These are phyloP conservation scores for Lordiphosa mommai DNA, from an alignment of 1,140 invertebrate genomes.

Conservation along the genomic window DNA sequence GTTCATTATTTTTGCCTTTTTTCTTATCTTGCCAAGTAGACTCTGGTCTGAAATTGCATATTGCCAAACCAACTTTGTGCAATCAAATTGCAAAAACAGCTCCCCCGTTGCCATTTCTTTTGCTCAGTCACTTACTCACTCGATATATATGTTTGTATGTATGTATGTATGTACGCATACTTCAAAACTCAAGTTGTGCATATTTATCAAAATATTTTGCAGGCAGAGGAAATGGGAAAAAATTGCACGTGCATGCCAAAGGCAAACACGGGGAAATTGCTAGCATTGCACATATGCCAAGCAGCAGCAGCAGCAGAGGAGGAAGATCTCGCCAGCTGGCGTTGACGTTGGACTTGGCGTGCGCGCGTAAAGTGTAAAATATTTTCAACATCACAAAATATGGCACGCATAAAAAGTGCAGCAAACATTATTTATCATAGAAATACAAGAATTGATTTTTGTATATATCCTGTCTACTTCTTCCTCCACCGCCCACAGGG, in stretches of 20 bases:
- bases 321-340: slow-evolving; percentile 27
- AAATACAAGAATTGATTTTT: neutral
- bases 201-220: slow-evolving; percentile 75
- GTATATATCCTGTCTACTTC: slow-evolving; percentile 9
- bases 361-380: slow-evolving; percentile 50
- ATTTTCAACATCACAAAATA: slow-evolving; percentile 53
- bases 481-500: neutral
- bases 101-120: neutral
- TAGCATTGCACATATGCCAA: slow-evolving; percentile 16
- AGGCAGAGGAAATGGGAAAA: slow-evolving; percentile 48
- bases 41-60: slow-evolving; percentile 49
- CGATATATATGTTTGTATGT: neutral
- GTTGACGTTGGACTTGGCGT: slow-evolving; percentile 23
- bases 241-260: slow-evolving; percentile 60
- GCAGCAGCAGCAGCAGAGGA: slow-evolving; percentile 13
- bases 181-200: slow-evolving; percentile 67
- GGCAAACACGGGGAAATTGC: slow-evolving; percentile 62
- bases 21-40: slow-evolving; percentile 2
- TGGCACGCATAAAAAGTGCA: slow-evolving; percentile 56
- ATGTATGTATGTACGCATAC: slow-evolving; percentile 19
- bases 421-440: slow-evolving; percentile 65
- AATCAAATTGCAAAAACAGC: slow-evolving; percentile 70
- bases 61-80: slow-evolving; percentile 64
- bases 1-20: slow-evolving; percentile 61
- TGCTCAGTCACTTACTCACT: slow-evolving; percentile 1